These are phyloP conservation scores for Trichogramma evanescens DNA, from an alignment of 2,888 invertebrate genomes.

Conservation along the genomic window DNA sequence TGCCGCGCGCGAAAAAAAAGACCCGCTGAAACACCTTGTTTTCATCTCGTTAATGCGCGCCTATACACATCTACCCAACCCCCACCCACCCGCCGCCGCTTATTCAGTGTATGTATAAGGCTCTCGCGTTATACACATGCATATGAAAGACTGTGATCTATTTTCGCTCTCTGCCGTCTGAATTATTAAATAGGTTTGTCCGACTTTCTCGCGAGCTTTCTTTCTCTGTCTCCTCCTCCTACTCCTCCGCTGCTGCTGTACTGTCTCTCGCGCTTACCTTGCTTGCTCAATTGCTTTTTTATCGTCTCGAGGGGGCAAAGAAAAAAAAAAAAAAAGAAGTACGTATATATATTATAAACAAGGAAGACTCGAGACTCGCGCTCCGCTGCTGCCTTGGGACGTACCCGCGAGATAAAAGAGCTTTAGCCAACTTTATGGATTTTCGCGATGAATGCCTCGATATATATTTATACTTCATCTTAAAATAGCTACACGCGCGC, in stretches of 20 bases:
- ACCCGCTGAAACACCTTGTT: background rate
- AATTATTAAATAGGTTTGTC: conserved; percentile 15
- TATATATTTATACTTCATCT: background rate
- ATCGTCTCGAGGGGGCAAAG: background rate
- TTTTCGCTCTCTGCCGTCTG: conserved; percentile 10
- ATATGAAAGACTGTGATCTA: conserved; percentile 11
- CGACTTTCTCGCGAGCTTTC: background rate
- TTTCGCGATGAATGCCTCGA: conserved; percentile 1
- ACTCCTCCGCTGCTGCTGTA: background rate
- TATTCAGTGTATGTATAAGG: too few species aligned
- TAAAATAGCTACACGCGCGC: too few species aligned
- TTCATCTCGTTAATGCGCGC: too few species aligned
- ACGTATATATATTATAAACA: background rate
- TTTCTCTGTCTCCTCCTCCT: background rate
- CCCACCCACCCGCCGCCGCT: too few species aligned
- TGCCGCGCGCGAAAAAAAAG: background rate
- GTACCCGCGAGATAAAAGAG: background rate
- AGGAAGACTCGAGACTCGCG: background rate
- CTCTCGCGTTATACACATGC: too few species aligned
- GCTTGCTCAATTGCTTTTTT: conserved; percentile 4
- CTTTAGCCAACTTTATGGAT: background rate
- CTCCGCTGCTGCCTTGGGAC: background rate
- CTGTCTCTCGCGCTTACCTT: too few species aligned
- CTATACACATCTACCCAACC: too few species aligned
- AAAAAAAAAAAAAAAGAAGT: background rate